Conservation (phyloP, 2,888 invertebrate genomes). For the Epinotia ramella region DNA sequence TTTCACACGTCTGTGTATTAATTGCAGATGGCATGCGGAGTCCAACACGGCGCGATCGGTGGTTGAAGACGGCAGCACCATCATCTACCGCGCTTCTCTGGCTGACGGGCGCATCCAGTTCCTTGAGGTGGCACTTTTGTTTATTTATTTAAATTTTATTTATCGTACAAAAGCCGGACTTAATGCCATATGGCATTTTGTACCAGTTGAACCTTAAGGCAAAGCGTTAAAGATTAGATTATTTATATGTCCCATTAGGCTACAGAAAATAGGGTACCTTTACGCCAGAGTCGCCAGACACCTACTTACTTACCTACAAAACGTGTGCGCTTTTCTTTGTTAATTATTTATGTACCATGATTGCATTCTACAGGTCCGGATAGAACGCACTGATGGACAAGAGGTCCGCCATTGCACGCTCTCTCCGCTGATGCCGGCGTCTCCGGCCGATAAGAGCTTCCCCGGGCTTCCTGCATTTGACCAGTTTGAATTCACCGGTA, state of each 20-base stretch:
- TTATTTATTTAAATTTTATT: too few species aligned
- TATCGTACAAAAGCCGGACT: too few species aligned
- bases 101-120: slow-evolving; percentile 60
- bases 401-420: slow-evolving; percentile 61
- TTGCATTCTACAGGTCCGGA: slow-evolving; percentile 56
- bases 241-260: too few species aligned
- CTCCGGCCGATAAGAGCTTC: slow-evolving; percentile 56
- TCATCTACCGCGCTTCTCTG: slow-evolving; percentile 59
- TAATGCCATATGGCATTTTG: too few species aligned
- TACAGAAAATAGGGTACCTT: too few species aligned
- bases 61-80: slow-evolving; percentile 66
- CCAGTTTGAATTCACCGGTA: slow-evolving; percentile 67
- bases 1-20: background rate
- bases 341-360: background rate
- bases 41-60: slow-evolving; percentile 68
- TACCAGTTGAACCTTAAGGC: too few species aligned
- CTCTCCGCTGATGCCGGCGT: slow-evolving; percentile 50
- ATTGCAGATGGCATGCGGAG: slow-evolving; percentile 70
- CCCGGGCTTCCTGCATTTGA: slow-evolving; percentile 68
- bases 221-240: too few species aligned
- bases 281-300: too few species aligned
- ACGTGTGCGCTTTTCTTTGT: too few species aligned
- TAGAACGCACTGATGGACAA: slow-evolving; percentile 62
- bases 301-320: too few species aligned
- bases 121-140: slow-evolving; percentile 55